Base-by-base conservation (phyloP, 2,888 invertebrate genomes). In the Drosophila nr. fundita region DNA sequence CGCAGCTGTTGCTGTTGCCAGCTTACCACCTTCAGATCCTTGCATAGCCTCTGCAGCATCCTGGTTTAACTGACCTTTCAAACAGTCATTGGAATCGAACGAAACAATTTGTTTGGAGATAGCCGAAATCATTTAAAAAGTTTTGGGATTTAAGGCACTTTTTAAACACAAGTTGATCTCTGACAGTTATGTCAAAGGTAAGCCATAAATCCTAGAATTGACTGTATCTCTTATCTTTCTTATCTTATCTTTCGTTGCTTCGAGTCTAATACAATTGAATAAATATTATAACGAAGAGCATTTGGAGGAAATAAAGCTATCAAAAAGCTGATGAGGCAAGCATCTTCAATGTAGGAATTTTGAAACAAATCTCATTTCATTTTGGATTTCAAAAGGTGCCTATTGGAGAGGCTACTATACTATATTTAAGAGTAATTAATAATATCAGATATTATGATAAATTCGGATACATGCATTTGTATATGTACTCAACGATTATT, bases 41-140 rank as follows among this genome's bases (percentile, higher is more conserved):
- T 63, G 24, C 52, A 42, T 13, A 74, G 13, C 10, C 4, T 24
- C 11, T 53, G 11, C 21, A 76, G 15, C 73, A 76, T 74, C 4
- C 11, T 61, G 24, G 6, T 18, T 32, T 7, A 66, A 48, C 13
- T 38, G n/a, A 24, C 8, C 40, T 29, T n/a, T 54, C 27, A 21
- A 49, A 13, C 29, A 15, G 6, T 36, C 70, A 69, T 69, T 50
- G 50, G 50, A 13, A 54, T 34, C 18, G 58, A 68, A 29, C 29
- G 50, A 11, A 27, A 3, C 6, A 69, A 69, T 58, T 68, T 29
- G 6, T n/a, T 30, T 15, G n/a, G 11, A 29, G 13, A 29, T 13
- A 13, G 24, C 40, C 58, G 34, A 50, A 68, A 40, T 8, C 13
- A 21, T 18, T 15, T 15, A 7, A 0, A 32, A 38, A 38, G 5